Evolutionary conservation across 2,797 vertebrate genomes (phyloP).

Genomic region (Sebastes nivosus): DNA sequence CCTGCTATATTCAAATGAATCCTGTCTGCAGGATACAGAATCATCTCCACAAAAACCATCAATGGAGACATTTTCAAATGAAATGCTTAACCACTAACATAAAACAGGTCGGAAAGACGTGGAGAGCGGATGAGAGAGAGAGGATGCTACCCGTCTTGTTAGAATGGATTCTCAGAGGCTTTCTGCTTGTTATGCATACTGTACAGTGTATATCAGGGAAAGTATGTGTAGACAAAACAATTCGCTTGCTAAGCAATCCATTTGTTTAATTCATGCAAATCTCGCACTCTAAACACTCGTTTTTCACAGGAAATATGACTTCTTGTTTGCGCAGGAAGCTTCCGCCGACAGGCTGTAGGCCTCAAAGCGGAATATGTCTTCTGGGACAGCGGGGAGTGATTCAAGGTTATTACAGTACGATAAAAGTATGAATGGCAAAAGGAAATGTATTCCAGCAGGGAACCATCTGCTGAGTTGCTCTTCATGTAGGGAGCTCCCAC

Average conservation of each 20-base stretch:
- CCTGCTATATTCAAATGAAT: constrained; percentile 31
- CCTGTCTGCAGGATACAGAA: constrained; percentile 35
- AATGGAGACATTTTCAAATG: constrained; percentile 31
- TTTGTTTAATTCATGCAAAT: constrained; percentile 39
- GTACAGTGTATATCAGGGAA: background rate
- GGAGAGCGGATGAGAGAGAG: background rate
- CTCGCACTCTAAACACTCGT: background rate
- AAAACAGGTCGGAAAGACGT: constrained; percentile 13
- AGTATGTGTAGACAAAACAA: constrained; percentile 31
- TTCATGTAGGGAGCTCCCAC: constrained; percentile 43
- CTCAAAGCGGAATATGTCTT: constrained; percentile 45
- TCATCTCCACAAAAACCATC: constrained; percentile 15
- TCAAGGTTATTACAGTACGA: constrained; percentile 59
- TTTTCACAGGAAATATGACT: constrained; percentile 44
- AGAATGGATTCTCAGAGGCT: background rate
- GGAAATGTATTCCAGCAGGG: constrained; percentile 65
- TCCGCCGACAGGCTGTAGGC: constrained; percentile 7
- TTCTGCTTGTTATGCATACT: constrained; percentile 3
- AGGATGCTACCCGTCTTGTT: constrained; percentile 1
- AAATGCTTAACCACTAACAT: constrained; percentile 13
- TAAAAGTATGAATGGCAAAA: constrained; percentile 59
- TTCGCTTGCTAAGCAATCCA: background rate
- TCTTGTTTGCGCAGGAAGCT: constrained; percentile 45
- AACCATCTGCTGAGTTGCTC: constrained; percentile 71
- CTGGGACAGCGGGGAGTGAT: constrained; percentile 12